A percentile compares a stretch with the other conserved stretches of the same genome.
Conservation (phyloP, 1,140 invertebrate species). For the Drosophila micromelanica region DNA sequence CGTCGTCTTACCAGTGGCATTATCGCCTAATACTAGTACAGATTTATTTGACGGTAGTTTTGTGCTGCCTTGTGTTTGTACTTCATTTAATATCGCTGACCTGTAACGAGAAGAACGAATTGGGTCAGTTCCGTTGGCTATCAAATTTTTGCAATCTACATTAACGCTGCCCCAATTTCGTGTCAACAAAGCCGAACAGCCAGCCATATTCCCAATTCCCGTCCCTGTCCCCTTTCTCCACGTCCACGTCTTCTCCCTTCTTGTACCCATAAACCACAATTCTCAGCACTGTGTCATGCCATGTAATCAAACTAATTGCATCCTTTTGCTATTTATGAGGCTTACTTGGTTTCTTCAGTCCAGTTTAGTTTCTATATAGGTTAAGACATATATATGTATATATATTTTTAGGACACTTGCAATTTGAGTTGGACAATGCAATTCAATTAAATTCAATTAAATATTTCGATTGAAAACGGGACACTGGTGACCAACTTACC, state of each 20-base stretch:
- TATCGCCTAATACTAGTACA: constrained; percentile 96
- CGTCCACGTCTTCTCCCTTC: too few species aligned
- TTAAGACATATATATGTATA: neutral
- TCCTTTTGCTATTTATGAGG: constrained; percentile 35
- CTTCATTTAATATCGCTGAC: constrained; percentile 96
- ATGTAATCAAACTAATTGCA: constrained; percentile 50
- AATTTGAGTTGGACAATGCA: constrained; percentile 26
- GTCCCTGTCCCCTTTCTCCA: neutral
- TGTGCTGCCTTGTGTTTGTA: constrained; percentile 96
- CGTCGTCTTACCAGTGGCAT: constrained; percentile 98
- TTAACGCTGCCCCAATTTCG: constrained; percentile 24
- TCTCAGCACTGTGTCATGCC: constrained; percentile 19
- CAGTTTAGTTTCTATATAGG: neutral
- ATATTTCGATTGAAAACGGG: constrained; percentile 37
- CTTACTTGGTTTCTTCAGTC: neutral
- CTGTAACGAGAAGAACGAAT: constrained; percentile 85
- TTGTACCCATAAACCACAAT: constrained; percentile 6
- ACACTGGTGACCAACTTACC: neutral
- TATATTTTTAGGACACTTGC: neutral
- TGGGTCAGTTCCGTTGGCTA: constrained; percentile 37
- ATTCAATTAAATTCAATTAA: constrained; percentile 46
- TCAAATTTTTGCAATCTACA: constrained; percentile 40
- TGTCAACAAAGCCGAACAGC: constrained; percentile 16
- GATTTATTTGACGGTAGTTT: constrained; percentile 97
- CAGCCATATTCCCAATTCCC: neutral